A percentile compares a stretch with the other conserved stretches of the same genome.
phyloP scores from a whole-genome alignment of 2,888 invertebrate species.

The Troilus luridus region DNA sequence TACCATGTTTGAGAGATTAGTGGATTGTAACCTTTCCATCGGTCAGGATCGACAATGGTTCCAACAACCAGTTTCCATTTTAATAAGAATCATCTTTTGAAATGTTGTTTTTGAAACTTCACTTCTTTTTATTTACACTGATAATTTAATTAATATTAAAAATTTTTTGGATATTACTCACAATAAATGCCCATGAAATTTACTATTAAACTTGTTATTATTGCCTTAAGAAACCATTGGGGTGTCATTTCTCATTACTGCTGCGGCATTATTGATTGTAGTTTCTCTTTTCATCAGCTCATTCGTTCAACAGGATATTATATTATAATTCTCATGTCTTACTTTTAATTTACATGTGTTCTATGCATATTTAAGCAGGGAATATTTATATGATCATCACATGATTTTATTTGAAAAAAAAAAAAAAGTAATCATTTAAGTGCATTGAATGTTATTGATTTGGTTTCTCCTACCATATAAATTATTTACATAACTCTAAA shows the following conservation, averaged over 20 bases:
- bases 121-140: too few species aligned
- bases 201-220: slow-evolving; percentile 2
- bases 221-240: background rate
- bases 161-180: background rate
- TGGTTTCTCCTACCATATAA: background rate
- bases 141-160: too few species aligned
- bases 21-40: too few species aligned
- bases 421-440: background rate
- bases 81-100: too few species aligned
- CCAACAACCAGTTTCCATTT: too few species aligned
- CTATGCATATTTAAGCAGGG: background rate
- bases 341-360: slow-evolving; percentile 28
- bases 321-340: background rate
- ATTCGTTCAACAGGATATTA: background rate
- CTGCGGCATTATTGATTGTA: background rate
- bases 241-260: background rate
- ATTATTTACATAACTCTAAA: too few species aligned
- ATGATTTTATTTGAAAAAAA: background rate
- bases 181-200: background rate
- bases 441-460: background rate
- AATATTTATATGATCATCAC: background rate
- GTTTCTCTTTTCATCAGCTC: slow-evolving; percentile 29
- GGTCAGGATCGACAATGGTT: too few species aligned
- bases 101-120: too few species aligned
- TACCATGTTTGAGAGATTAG: too few species aligned